Evolutionary conservation across 2,888 invertebrate genomes (phyloP).

Genomic region (Agonum fuliginosum): DNA sequence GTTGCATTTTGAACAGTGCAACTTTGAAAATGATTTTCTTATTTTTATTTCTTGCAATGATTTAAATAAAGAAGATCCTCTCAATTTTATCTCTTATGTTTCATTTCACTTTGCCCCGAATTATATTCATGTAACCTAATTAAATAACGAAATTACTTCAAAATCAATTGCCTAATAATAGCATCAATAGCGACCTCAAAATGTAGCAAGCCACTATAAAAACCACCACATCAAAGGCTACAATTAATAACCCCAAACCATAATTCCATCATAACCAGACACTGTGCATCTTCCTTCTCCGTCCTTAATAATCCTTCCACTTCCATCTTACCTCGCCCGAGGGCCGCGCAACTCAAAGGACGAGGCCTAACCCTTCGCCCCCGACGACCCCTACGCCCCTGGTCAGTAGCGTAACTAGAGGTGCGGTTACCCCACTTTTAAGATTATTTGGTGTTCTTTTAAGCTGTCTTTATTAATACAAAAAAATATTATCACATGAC

Average conservation of each 20-base stretch:
- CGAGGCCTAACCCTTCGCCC: neutral
- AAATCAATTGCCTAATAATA: neutral
- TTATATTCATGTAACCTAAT: neutral
- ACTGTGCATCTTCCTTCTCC: neutral
- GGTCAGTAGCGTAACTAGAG: too few species aligned
- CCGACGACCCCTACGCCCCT: neutral
- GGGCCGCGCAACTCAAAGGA: neutral
- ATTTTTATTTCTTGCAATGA: too few species aligned
- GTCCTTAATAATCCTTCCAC: conserved; percentile 31
- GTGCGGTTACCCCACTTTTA: too few species aligned
- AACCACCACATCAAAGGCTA: conserved; percentile 37
- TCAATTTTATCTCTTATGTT: too few species aligned
- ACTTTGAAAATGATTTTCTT: too few species aligned
- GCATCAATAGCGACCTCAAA: neutral
- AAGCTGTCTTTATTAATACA: too few species aligned
- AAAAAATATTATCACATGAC: too few species aligned
- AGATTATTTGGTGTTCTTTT: too few species aligned
- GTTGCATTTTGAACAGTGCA: too few species aligned
- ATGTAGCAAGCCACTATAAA: conserved; percentile 3
- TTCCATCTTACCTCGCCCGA: neutral
- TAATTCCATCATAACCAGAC: conserved; percentile 33
- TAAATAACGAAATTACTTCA: neutral
- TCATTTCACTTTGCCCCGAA: too few species aligned
- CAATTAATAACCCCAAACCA: conserved; percentile 35
- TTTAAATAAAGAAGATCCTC: too few species aligned